phyloP scores from a whole-genome alignment of 2,797 vertebrate genomes.

The Artibeus lituratus region DNA sequence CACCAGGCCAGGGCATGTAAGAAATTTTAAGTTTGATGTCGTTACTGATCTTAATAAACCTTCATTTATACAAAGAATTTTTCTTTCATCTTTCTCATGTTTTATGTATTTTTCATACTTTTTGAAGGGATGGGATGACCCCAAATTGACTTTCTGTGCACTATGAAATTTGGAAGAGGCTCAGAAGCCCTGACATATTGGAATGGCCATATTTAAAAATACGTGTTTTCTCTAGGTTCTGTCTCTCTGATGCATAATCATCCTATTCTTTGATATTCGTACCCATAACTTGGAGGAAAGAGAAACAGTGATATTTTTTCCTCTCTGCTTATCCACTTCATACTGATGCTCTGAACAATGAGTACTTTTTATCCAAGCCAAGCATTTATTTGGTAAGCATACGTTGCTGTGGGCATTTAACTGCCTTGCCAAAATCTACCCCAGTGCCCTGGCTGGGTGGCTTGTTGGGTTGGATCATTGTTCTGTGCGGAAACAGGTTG shows the following conservation, averaged over 20 bases:
- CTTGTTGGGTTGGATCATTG: not conserved
- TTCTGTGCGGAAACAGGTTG: not conserved
- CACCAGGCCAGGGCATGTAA: not conserved
- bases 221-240: not conserved
- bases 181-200: not conserved
- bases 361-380: not conserved
- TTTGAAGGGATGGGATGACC: not conserved
- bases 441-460: not conserved
- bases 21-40: slow-evolving; percentile 26
- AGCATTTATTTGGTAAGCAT: not conserved
- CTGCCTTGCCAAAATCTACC: not conserved
- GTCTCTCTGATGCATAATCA: not conserved
- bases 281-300: not conserved
- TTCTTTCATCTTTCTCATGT: not conserved
- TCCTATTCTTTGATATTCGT: not conserved
- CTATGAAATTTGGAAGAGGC: not conserved
- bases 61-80: not conserved
- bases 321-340: not conserved
- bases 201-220: not conserved
- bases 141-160: not conserved
- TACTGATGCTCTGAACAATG: not conserved
- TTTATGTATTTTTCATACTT: not conserved
- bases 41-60: not conserved
- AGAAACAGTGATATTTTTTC: not conserved
- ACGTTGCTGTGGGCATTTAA: not conserved